phyloP scores from a whole-genome alignment of 2,888 invertebrate species.

The Orchestes rusci region DNA sequence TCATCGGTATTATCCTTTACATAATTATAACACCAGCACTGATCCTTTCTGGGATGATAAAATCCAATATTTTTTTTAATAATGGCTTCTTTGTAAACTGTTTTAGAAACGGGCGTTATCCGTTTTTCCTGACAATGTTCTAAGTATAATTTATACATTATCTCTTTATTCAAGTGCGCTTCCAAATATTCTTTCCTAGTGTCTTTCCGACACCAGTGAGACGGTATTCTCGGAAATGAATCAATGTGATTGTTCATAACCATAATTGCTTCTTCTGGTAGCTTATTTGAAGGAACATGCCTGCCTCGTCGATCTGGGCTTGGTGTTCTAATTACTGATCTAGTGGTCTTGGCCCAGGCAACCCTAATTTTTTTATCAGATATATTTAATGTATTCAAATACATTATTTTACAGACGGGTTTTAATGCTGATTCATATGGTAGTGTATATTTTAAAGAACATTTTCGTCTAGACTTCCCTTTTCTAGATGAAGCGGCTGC shows the following conservation, averaged over 20 bases:
- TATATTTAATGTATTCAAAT: conserved; percentile 6
- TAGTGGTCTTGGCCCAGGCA: conserved; percentile 4
- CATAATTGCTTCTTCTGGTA: conserved; percentile 5
- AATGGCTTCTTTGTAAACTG: conserved; percentile 4
- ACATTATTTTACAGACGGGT: conserved; percentile 9
- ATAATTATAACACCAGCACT: conserved; percentile 11
- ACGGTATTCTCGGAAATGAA: conserved; percentile 10
- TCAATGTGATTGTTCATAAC: conserved; percentile 13
- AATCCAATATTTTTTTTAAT: conserved; percentile 14
- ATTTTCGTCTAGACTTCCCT: conserved; percentile 5
- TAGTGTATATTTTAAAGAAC: conserved; percentile 9
- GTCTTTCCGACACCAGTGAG: conserved; percentile 12
- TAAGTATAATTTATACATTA: conserved; percentile 12
- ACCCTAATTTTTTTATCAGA: conserved; percentile 7
- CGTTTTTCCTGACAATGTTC: conserved; percentile 9
- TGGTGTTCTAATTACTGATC: conserved; percentile 10
- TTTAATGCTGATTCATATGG: conserved; percentile 2
- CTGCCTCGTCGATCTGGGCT: conserved; percentile 13
- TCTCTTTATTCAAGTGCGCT: conserved; percentile 10
- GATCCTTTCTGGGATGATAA: conserved; percentile 8
- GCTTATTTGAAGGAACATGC: conserved; percentile 12
- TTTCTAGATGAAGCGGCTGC: conserved; percentile 8
- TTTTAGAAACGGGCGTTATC: conserved; percentile 4
- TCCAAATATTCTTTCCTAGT: conserved; percentile 11
- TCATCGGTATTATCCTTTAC: conserved; percentile 2